phyloP scores from a whole-genome alignment of 2,113 vertebrate species.

The Microcebus jonahi region DNA sequence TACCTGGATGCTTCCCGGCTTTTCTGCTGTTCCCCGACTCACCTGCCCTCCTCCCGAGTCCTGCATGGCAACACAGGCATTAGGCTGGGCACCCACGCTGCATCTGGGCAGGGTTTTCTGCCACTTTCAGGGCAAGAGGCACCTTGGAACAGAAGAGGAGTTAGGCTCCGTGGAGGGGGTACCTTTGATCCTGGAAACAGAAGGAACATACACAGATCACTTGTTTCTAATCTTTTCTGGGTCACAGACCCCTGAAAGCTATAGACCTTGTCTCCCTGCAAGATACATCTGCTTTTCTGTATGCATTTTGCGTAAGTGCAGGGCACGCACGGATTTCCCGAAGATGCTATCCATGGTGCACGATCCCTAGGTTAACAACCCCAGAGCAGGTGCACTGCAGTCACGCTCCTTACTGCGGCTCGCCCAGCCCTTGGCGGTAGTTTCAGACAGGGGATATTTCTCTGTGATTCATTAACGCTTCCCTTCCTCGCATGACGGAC shows the following conservation, averaged over 20 bases:
- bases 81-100: not conserved
- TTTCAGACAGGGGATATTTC: conserved; percentile 24
- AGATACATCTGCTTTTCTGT: not conserved
- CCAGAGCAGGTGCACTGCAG: not conserved
- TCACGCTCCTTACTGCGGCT: not conserved
- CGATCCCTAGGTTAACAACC: not conserved
- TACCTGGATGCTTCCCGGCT: not conserved
- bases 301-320: not conserved
- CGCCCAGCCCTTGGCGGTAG: not conserved
- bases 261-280: not conserved
- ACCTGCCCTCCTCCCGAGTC: not conserved
- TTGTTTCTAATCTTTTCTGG: not conserved
- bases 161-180: not conserved
- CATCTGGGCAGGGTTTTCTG: not conserved
- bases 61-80: not conserved
- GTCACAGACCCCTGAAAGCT: not conserved
- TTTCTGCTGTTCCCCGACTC: not conserved
- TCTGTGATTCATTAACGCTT: conserved; percentile 65
- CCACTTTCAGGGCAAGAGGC: not conserved
- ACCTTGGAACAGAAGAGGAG: not conserved
- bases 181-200: not conserved
- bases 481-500: conserved; percentile 48
- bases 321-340: not conserved
- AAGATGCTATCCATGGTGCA: rapidly evolving
- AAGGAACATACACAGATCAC: not conserved